phyloP scores from a whole-genome alignment of 2,113 vertebrate genomes.

The Nothocercus julius region DNA sequence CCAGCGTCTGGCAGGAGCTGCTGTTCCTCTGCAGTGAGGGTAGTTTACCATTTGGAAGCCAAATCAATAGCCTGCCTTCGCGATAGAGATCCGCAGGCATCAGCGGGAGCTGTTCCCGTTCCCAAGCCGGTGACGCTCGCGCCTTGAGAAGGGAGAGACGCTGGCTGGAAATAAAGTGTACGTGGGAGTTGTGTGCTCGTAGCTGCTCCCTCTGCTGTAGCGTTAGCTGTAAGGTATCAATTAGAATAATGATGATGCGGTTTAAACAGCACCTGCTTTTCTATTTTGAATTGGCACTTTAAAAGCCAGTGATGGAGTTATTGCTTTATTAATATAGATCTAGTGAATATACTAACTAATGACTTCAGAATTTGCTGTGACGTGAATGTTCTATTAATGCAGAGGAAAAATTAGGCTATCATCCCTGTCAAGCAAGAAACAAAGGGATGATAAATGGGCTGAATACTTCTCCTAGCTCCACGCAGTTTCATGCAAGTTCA shows the following conservation, averaged over 20 bases:
- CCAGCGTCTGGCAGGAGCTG: not conserved
- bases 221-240: constrained; percentile 22
- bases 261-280: constrained; percentile 46
- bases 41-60: not conserved
- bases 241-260: constrained; percentile 47
- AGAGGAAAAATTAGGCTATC: constrained; percentile 35
- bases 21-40: not conserved
- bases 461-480: constrained; percentile 26
- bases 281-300: constrained; percentile 41
- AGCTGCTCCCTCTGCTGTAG: not conserved
- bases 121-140: not conserved
- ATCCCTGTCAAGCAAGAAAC: constrained; percentile 46
- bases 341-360: constrained; percentile 69
- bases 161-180: not conserved
- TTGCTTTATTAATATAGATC: constrained; percentile 52
- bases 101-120: not conserved
- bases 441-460: constrained; percentile 48
- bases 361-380: constrained; percentile 59
- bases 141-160: not conserved
- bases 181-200: not conserved
- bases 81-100: not conserved
- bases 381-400: constrained; percentile 45
- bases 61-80: not conserved
- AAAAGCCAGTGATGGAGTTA: constrained; percentile 61
- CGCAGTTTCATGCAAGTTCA: constrained; percentile 16